Evolutionary conservation across 2,888 invertebrate species (phyloP).

Genomic region (Rutpela maculata): DNA sequence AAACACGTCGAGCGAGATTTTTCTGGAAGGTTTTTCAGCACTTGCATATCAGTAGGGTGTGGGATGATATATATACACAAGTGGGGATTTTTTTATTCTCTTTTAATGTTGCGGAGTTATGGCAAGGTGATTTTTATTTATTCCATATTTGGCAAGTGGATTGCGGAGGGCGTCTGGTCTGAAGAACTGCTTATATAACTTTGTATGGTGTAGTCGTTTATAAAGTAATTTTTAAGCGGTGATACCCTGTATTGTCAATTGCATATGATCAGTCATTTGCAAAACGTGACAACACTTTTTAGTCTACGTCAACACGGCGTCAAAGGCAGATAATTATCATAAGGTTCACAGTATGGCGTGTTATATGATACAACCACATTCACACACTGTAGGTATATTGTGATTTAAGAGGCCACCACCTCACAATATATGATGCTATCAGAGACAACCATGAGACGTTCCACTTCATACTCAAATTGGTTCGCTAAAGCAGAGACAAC

Average conservation of each 20-base stretch:
- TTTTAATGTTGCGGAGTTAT: constrained; percentile 45
- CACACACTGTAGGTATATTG: too few species aligned
- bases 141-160: constrained; percentile 54
- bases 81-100: constrained; percentile 17
- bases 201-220: not conserved
- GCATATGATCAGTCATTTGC: not conserved
- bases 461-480: too few species aligned
- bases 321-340: not conserved
- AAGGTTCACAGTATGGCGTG: not conserved
- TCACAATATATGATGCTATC: too few species aligned
- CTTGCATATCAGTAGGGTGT: constrained; percentile 34
- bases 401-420: too few species aligned
- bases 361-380: too few species aligned
- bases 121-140: constrained; percentile 52
- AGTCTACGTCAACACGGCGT: not conserved
- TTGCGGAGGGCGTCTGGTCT: constrained; percentile 52
- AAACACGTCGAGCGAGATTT: constrained; percentile 15
- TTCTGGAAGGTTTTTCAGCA: constrained; percentile 32
- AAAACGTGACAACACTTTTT: not conserved
- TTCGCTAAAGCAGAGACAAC: too few species aligned
- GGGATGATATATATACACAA: constrained; percentile 35
- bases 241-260: not conserved
- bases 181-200: constrained; percentile 43
- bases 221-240: not conserved
- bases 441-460: too few species aligned